Conservation (phyloP, 2,113 vertebrate species). For the Varanus komodoensis region DNA sequence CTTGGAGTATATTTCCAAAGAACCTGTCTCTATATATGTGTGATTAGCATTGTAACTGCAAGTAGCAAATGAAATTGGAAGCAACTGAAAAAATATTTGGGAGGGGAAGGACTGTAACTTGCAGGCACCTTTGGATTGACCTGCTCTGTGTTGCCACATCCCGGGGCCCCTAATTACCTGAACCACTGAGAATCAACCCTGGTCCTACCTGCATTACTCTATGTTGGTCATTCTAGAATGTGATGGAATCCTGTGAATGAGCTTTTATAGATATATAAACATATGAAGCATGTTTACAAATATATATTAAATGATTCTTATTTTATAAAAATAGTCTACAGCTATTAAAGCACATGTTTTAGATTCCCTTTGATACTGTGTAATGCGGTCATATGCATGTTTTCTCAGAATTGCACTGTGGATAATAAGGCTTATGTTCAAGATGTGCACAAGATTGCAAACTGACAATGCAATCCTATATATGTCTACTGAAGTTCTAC, state of each 20-base stretch:
- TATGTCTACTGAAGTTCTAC: too few species aligned
- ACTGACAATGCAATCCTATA: too few species aligned
- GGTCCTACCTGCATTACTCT: too few species aligned
- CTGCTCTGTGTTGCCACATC: neutral
- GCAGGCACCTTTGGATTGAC: neutral
- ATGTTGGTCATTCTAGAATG: neutral
- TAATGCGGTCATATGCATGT: too few species aligned
- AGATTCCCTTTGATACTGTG: neutral
- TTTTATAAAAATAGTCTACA: neutral
- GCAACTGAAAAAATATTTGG: neutral
- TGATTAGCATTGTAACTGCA: neutral
- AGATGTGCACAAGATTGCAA: neutral
- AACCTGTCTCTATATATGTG: neutral
- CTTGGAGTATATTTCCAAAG: too few species aligned
- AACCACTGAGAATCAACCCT: neutral
- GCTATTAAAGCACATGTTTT: neutral
- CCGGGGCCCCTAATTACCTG: neutral
- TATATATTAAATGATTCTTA: neutral
- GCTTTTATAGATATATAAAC: neutral
- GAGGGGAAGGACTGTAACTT: too few species aligned
- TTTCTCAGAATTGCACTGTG: too few species aligned
- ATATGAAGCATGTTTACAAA: neutral
- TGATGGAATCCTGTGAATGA: neutral
- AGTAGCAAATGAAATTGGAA: neutral
- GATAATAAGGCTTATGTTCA: too few species aligned